Evolutionary conservation across 2,888 invertebrate genomes (phyloP), one percentile per base, ranked within the genome.

Genomic region (Salticus scenicus): DNA sequence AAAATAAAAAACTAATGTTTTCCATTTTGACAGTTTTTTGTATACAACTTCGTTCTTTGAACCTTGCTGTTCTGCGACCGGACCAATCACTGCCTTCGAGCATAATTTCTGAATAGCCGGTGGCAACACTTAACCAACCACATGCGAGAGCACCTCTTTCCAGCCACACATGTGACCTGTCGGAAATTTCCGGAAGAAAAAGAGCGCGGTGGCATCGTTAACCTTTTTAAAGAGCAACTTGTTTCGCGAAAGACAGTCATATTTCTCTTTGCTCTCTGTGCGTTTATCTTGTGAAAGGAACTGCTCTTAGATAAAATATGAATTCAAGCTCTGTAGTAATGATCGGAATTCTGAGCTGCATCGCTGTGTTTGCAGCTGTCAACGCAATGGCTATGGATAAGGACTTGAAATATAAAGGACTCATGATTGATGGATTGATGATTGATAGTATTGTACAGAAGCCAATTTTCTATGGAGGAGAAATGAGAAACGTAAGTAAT

Each of bases 401-500:
- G 41, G 67, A 72, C 17, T 33, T 57, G 20, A 67, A 73, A 33
- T 69, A 42, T 20, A 73, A 84, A 28, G 85, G 85, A 64, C 74
- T 82, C 14, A 82, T 82, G 81, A 75, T 70, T 20, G 85, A 85
- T 31, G n/a, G n/a, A n/a, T n/a, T n/a, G n/a, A n/a, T n/a, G n/a
- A n/a, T n/a, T n/a, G n/a, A n/a, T n/a, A n/a, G n/a, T n/a, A 51
- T 85, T 70, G 79, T 85, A 0, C 85, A 85, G 51, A 85, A 74
- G 8, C 85, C 85, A 0, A 85, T 85, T 14, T 79, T 85, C 37
- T 85, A 79, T 31, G 57, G 37, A n/a, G 85, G 85, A 1, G 85
- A 85, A 47, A 74, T 79, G 74, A 85, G 42, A 33, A 74, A 24
- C 2, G 85, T 85, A 69, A 85, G 85, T 79, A 5, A 14, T 33